A percentile compares a stretch with the other conserved stretches of the same genome.
Conservation (phyloP, 1,140 invertebrate species). For the Zaprionus kolodkinae region DNA sequence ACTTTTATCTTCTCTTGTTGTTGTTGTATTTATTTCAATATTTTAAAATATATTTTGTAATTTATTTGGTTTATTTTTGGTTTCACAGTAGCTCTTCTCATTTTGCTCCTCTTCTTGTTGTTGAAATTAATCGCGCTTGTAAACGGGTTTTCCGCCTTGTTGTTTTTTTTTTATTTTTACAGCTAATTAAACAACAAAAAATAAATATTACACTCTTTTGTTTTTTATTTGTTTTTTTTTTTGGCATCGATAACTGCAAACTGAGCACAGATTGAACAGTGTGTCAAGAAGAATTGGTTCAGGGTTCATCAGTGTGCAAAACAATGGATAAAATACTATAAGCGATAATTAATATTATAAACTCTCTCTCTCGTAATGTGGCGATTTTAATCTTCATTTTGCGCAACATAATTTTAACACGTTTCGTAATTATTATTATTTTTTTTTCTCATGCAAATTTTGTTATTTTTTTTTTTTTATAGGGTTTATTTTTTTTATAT, state of each 20-base stretch:
- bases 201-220: constrained; percentile 32
- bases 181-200: constrained; percentile 62
- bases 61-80: constrained; percentile 54
- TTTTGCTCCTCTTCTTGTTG: constrained; percentile 28
- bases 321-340: not conserved
- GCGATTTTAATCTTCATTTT: constrained; percentile 3
- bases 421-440: not conserved
- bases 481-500: not conserved
- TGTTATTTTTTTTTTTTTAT: not conserved
- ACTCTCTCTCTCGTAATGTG: constrained; percentile 6
- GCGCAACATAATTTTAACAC: constrained; percentile 11
- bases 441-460: not conserved
- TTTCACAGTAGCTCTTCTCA: constrained; percentile 15
- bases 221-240: constrained; percentile 18
- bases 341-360: constrained; percentile 15
- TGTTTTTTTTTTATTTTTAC: not conserved
- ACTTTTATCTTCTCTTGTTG: not conserved
- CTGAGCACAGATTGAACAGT: constrained; percentile 5
- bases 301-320: not conserved
- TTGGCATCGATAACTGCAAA: constrained; percentile 22
- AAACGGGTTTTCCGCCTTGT: constrained; percentile 19
- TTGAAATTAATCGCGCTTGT: not conserved
- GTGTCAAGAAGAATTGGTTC: constrained; percentile 16
- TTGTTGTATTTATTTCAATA: constrained; percentile 16
- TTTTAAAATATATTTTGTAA: constrained; percentile 59